Evolutionary conservation across 2,888 invertebrate genomes (phyloP).

Genomic region (Eupeodes luniger): DNA sequence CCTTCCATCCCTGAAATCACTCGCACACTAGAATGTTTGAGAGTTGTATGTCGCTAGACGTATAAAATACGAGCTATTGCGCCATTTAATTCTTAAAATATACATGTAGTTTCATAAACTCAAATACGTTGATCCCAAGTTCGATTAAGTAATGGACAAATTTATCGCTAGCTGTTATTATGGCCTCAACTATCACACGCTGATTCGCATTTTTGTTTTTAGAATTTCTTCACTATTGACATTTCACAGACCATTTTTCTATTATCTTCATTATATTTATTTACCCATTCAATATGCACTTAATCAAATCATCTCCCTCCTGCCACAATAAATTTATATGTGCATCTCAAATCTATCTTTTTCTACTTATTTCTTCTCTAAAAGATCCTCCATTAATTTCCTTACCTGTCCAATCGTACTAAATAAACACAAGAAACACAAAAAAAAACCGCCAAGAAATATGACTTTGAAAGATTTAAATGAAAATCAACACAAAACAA

Average conservation of each 20-base stretch:
- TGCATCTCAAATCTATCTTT: conserved; percentile 20
- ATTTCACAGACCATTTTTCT: conserved; percentile 14
- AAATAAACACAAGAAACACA: conserved; percentile 56
- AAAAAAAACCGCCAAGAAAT: neutral
- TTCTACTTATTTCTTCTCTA: conserved; percentile 26
- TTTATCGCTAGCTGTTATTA: too few relatives aligned
- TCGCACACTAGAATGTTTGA: too few relatives aligned
- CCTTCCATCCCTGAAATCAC: too few relatives aligned
- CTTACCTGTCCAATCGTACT: conserved; percentile 61
- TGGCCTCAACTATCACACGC: neutral
- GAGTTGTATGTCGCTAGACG: too few relatives aligned
- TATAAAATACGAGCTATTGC: too few relatives aligned
- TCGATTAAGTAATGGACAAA: too few relatives aligned
- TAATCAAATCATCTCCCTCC: conserved; percentile 40
- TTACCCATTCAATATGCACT: conserved; percentile 51
- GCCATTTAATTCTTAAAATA: too few relatives aligned
- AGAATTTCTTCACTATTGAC: neutral
- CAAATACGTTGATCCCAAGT: too few relatives aligned
- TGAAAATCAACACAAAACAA: conserved; percentile 58
- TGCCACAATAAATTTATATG: conserved; percentile 37
- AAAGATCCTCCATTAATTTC: conserved; percentile 55
- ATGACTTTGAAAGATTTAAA: conserved; percentile 57
- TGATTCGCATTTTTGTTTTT: neutral
- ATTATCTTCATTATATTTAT: conserved; percentile 40
- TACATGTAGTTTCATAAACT: too few relatives aligned